phyloP scores from a whole-genome alignment of 2,113 vertebrate species.

The Atrichornis clamosus region DNA sequence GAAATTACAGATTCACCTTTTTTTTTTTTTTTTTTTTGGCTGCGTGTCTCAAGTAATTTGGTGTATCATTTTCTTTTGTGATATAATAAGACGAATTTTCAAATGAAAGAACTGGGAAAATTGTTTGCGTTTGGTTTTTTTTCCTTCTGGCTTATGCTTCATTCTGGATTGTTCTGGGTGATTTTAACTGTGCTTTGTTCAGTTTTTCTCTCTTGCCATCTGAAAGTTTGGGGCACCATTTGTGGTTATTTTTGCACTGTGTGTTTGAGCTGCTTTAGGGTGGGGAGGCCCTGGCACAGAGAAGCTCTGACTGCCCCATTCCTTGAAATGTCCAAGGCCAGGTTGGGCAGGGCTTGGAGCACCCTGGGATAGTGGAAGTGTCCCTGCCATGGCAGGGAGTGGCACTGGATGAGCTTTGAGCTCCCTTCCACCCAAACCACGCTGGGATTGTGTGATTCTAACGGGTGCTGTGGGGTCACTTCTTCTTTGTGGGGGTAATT shows the following conservation, averaged over 20 bases:
- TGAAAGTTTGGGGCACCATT: background rate
- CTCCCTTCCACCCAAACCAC: background rate
- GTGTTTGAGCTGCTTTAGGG: background rate
- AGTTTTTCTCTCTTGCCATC: background rate
- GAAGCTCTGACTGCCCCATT: background rate
- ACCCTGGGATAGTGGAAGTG: background rate
- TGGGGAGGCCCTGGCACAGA: background rate
- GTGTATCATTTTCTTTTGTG: background rate
- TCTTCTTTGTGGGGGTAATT: background rate
- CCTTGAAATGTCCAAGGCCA: background rate
- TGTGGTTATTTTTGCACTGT: background rate
- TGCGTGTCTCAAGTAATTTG: background rate
- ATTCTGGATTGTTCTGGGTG: background rate
- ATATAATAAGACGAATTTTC: background rate
- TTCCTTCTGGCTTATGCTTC: background rate
- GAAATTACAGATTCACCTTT: background rate
- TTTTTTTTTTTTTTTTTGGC: background rate
- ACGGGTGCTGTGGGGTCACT: background rate
- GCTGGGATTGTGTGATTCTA: background rate
- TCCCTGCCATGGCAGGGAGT: background rate
- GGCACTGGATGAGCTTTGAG: background rate
- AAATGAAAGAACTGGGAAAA: background rate
- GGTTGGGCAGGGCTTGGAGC: accelerated
- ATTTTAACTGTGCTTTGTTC: background rate
- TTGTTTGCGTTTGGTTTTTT: background rate